Conservation (phyloP, 2,113 vertebrate genomes). For the Madoqua kirkii region DNA sequence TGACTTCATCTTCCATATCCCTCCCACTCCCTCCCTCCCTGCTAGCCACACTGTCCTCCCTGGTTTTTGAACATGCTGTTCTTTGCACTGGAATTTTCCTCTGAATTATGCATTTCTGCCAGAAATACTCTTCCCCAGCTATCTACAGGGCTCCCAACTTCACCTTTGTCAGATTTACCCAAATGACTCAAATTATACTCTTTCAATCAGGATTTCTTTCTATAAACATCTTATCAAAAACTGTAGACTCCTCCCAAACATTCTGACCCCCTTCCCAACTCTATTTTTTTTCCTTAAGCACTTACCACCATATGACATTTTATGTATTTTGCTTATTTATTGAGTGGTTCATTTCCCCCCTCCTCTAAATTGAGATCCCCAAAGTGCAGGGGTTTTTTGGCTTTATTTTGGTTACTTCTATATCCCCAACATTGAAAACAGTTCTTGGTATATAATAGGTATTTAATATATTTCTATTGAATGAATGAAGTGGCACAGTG, state of each 20-base stretch:
- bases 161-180: background rate
- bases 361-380: background rate
- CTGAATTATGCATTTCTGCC: background rate
- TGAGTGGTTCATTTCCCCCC: background rate
- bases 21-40: background rate
- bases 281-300: background rate
- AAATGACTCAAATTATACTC: background rate
- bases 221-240: background rate
- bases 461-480: background rate
- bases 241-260: rapidly evolving
- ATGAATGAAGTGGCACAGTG: background rate
- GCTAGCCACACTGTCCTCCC: background rate
- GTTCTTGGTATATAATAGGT: background rate
- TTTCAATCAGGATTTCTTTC: background rate
- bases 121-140: background rate
- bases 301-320: background rate
- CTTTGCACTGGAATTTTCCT: background rate
- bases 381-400: background rate
- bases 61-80: background rate
- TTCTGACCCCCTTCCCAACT: background rate
- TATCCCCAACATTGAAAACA: background rate
- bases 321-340: background rate
- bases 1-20: background rate
- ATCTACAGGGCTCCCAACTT: background rate
- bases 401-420: too few relatives aligned